These are phyloP conservation scores for Drosophila monieri DNA, from an alignment of 2,888 invertebrate genomes.

Conservation along the genomic window DNA sequence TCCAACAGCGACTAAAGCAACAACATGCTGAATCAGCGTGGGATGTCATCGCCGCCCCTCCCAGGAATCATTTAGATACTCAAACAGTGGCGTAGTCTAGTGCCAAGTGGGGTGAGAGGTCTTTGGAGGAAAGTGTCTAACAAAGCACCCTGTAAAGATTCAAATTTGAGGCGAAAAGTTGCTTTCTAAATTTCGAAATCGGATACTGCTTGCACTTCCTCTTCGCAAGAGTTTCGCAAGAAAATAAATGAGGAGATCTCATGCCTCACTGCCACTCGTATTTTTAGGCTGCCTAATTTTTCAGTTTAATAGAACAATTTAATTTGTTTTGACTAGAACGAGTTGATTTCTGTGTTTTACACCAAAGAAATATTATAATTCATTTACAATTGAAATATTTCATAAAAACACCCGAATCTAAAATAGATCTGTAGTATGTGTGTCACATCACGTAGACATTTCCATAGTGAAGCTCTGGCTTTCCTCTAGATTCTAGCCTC, in stretches of 20 bases:
- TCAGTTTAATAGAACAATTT: conserved; percentile 16
- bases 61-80: conserved; percentile 52
- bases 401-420: neutral
- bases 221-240: conserved; percentile 1
- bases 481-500: neutral
- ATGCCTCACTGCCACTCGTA: conserved; percentile 19
- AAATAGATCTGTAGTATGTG: conserved; percentile 10
- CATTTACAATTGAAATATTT: conserved; percentile 11
- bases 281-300: conserved; percentile 7
- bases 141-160: neutral
- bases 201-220: neutral
- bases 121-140: neutral
- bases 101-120: neutral
- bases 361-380: conserved; percentile 1
- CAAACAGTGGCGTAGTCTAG: conserved; percentile 32
- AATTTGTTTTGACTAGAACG: conserved; percentile 27
- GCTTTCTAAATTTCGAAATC: neutral
- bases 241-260: conserved; percentile 1
- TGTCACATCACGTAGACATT: conserved; percentile 25
- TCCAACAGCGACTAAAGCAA: conserved; percentile 31
- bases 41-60: conserved; percentile 44
- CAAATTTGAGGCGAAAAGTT: neutral
- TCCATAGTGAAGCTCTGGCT: conserved; percentile 19
- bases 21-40: conserved; percentile 48
- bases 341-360: conserved; percentile 29